These are phyloP conservation scores for Eira barbara DNA, from an alignment of 2,113 vertebrate species.

Conservation along the genomic window DNA sequence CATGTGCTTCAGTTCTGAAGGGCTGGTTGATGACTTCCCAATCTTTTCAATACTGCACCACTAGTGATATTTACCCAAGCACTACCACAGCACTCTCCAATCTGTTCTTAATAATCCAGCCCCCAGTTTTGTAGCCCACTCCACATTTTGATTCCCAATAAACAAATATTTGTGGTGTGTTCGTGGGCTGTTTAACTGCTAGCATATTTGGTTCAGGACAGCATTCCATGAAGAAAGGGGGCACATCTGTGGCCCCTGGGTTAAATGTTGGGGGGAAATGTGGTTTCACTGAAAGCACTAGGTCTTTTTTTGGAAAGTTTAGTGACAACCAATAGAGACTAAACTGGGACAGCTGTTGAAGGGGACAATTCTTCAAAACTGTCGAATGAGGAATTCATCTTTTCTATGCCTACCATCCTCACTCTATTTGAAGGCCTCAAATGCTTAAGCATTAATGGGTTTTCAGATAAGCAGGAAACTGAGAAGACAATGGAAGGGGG, in stretches of 20 bases:
- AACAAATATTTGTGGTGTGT: conserved; percentile 81
- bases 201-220: conserved; percentile 59
- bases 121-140: conserved; percentile 62
- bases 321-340: background rate
- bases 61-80: conserved; percentile 72
- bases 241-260: background rate
- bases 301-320: background rate
- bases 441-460: conserved; percentile 5
- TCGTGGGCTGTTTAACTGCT: conserved; percentile 74
- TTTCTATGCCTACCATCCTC: background rate
- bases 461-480: conserved; percentile 62
- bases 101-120: conserved; percentile 78
- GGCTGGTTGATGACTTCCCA: conserved; percentile 79
- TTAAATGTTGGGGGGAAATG: conserved; percentile 50
- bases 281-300: conserved; percentile 30
- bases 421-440: background rate
- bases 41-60: conserved; percentile 73
- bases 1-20: conserved; percentile 81
- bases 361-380: conserved; percentile 27
- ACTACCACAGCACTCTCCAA: conserved; percentile 73
- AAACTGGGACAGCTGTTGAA: background rate
- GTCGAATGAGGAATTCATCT: conserved; percentile 22
- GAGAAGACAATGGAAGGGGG: conserved; percentile 29
- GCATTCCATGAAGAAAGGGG: conserved; percentile 60
- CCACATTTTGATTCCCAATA: conserved; percentile 76